Percentiles rank a stretch among this genome's conserved stretches.
phyloP scores from a whole-genome alignment of 2,888 invertebrate genomes.

The Criorhina ranunculi region DNA sequence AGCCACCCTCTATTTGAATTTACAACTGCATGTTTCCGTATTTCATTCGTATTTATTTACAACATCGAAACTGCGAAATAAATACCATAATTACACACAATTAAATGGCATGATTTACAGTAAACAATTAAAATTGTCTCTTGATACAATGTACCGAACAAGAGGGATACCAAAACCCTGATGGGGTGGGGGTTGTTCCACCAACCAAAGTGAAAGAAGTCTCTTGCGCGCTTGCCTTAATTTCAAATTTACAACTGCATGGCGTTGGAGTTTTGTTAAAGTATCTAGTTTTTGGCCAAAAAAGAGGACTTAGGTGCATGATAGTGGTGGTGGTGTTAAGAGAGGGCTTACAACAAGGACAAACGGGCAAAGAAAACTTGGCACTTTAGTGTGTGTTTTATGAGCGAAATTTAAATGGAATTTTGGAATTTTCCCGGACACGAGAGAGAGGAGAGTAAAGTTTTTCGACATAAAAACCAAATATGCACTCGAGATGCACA shows the following conservation, averaged over 20 bases:
- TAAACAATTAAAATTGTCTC: slow-evolving; percentile 76
- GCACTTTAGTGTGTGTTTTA: slow-evolving; percentile 67
- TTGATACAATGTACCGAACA: slow-evolving; percentile 60
- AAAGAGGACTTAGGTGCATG: slow-evolving; percentile 39
- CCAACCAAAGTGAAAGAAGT: slow-evolving; percentile 63
- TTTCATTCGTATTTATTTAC: slow-evolving; percentile 76
- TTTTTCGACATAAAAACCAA: slow-evolving; percentile 58
- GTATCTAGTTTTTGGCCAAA: slow-evolving; percentile 49
- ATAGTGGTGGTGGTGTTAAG: neutral
- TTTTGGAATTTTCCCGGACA: slow-evolving; percentile 49
- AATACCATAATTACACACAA: slow-evolving; percentile 77
- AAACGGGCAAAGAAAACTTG: slow-evolving; percentile 65
- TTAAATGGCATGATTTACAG: slow-evolving; percentile 76
- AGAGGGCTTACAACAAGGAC: slow-evolving; percentile 51
- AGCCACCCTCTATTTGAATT: slow-evolving; percentile 71
- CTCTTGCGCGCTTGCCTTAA: slow-evolving; percentile 73
- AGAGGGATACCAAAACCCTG: slow-evolving; percentile 8
- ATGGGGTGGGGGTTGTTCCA: neutral
- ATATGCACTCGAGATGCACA: slow-evolving; percentile 32
- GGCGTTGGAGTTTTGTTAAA: slow-evolving; percentile 62
- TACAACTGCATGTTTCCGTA: slow-evolving; percentile 75
- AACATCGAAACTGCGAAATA: slow-evolving; percentile 75
- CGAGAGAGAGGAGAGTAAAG: neutral
- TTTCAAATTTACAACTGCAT: slow-evolving; percentile 69
- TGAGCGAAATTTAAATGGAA: slow-evolving; percentile 74